Evolutionary conservation across 2,113 vertebrate species (phyloP).

Genomic region (Phaethornis superciliosus): DNA sequence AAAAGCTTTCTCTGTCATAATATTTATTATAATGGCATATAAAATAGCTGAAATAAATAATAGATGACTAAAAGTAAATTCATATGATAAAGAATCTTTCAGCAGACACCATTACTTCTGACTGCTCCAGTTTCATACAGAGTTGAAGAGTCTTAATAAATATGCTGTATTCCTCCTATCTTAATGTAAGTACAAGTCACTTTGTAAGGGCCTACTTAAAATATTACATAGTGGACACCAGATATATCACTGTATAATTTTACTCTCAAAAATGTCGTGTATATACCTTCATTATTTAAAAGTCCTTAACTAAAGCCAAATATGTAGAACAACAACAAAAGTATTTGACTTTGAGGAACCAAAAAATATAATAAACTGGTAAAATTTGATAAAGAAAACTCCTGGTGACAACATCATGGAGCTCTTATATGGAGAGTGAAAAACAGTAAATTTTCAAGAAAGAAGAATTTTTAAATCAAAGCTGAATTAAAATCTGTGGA

Average conservation of each 20-base stretch:
- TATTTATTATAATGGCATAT: constrained; percentile 96
- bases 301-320: constrained; percentile 39
- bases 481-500: background rate
- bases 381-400: background rate
- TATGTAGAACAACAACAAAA: background rate
- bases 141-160: constrained; percentile 85
- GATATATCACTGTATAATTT: constrained; percentile 72
- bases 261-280: background rate
- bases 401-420: background rate
- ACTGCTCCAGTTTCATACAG: constrained; percentile 78
- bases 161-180: constrained; percentile 70
- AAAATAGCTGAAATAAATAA: constrained; percentile 97
- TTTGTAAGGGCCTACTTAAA: constrained; percentile 66
- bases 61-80: constrained; percentile 92
- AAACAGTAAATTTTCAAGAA: background rate
- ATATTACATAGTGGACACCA: constrained; percentile 58
- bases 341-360: background rate
- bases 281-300: constrained; percentile 51
- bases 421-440: background rate
- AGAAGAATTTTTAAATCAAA: background rate
- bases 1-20: constrained; percentile 93
- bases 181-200: constrained; percentile 72
- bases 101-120: constrained; percentile 89
- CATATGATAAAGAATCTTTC: constrained; percentile 91
- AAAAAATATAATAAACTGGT: background rate